These are phyloP conservation scores for Torymus aiolomorphi DNA, from an alignment of 2,888 invertebrate genomes.

Conservation along the genomic window DNA sequence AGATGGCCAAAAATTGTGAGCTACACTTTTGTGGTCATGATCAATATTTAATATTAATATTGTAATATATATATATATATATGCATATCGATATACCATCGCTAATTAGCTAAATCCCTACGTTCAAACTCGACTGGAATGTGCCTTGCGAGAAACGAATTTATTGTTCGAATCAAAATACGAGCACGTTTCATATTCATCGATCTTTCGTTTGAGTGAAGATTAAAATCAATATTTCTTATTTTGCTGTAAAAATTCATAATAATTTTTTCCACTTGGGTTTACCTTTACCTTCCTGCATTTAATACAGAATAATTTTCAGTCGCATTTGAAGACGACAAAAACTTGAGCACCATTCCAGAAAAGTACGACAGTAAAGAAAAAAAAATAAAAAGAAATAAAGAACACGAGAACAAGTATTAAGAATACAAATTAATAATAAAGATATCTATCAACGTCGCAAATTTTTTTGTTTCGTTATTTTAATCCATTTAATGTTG, in stretches of 20 bases:
- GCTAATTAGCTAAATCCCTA: constrained; percentile 71
- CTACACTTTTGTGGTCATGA: constrained; percentile 69
- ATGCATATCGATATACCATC: constrained; percentile 70
- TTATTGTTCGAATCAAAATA: constrained; percentile 49
- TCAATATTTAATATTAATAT: constrained; percentile 67
- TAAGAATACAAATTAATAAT: constrained; percentile 60
- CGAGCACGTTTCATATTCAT: constrained; percentile 38
- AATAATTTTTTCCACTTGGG: constrained; percentile 20
- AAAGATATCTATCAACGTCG: constrained; percentile 59
- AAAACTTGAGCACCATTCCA: constrained; percentile 66
- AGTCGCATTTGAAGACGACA: constrained; percentile 39
- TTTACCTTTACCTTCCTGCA: constrained; percentile 35
- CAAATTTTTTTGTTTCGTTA: constrained; percentile 46
- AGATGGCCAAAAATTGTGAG: constrained; percentile 67
- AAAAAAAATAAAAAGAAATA: constrained; percentile 56
- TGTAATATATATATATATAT: constrained; percentile 59
- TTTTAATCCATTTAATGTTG: constrained; percentile 35
- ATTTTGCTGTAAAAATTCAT: constrained; percentile 35
- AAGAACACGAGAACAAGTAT: constrained; percentile 55
- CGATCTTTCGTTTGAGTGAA: constrained; percentile 31
- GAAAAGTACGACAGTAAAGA: constrained; percentile 65
- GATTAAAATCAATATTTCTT: constrained; percentile 34
- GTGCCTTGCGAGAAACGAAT: constrained; percentile 64
- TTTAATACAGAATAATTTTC: constrained; percentile 44
- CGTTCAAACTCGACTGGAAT: constrained; percentile 73